Evolutionary conservation across 2,888 invertebrate species (phyloP).

Genomic region (Phengaris alcon): DNA sequence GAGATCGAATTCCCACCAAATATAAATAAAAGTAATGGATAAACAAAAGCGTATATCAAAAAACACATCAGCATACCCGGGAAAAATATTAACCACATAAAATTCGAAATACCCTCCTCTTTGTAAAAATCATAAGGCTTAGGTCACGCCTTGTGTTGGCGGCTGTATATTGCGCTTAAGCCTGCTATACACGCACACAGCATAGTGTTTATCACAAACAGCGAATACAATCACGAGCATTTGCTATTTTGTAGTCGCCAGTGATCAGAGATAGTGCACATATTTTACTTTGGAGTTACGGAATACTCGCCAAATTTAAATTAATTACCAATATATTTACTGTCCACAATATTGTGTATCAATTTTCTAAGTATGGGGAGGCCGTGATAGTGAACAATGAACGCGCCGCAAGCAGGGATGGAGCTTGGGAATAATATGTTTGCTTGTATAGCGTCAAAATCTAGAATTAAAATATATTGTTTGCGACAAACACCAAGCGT

Average conservation of each 20-base stretch:
- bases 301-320: too few relatives aligned
- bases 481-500: neutral
- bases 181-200: neutral
- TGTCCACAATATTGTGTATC: too few relatives aligned
- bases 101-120: neutral
- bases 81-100: slow-evolving; percentile 15
- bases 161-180: slow-evolving; percentile 13
- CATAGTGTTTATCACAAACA: neutral
- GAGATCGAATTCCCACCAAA: neutral
- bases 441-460: neutral
- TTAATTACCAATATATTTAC: too few relatives aligned
- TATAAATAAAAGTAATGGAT: slow-evolving; percentile 1
- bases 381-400: too few relatives aligned
- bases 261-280: too few relatives aligned
- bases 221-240: neutral
- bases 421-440: too few relatives aligned
- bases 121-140: slow-evolving; percentile 3
- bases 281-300: too few relatives aligned
- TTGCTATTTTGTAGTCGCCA: too few relatives aligned
- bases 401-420: too few relatives aligned
- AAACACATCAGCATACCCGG: neutral
- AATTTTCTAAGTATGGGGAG: too few relatives aligned
- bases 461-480: neutral
- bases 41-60: slow-evolving; percentile 12
- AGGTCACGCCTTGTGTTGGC: neutral